These are phyloP conservation scores for Cryptoprocta ferox DNA, from an alignment of 2,797 vertebrate genomes.

Conservation along the genomic window DNA sequence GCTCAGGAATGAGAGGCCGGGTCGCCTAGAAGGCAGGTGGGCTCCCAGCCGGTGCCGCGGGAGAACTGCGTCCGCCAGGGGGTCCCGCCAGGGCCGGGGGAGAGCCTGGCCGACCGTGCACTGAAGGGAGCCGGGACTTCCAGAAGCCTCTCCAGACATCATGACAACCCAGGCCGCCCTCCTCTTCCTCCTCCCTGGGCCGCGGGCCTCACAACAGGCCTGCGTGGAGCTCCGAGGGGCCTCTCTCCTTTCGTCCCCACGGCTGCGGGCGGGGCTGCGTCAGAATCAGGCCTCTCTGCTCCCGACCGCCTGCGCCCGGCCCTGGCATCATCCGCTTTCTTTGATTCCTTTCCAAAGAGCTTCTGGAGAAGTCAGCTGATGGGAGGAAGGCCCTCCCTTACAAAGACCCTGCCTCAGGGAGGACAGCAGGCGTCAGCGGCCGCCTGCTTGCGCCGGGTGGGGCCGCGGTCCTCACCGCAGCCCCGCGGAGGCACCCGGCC, in stretches of 20 bases:
- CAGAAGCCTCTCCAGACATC: neutral
- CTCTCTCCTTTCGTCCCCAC: accelerated
- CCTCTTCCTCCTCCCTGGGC: accelerated
- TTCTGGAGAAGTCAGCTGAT: neutral
- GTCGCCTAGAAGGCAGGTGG: accelerated
- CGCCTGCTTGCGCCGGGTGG: neutral
- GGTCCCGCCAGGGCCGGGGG: accelerated
- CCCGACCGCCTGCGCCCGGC: accelerated
- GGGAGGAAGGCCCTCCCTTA: neutral
- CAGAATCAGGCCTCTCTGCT: neutral
- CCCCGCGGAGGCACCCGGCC: accelerated
- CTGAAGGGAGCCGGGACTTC: neutral
- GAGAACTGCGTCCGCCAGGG: accelerated
- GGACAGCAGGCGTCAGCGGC: no score
- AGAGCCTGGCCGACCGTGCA: no score
- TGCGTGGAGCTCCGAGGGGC: accelerated
- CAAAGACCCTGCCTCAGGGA: neutral
- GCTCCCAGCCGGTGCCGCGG: neutral
- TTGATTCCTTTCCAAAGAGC: neutral
- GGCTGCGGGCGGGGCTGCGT: accelerated
- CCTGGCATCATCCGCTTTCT: accelerated
- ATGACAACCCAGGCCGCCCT: accelerated
- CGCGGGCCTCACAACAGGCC: accelerated
- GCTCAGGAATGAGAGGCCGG: accelerated
- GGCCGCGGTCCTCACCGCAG: accelerated